A percentile compares a stretch with the other conserved stretches of the same genome.
phyloP scores from a whole-genome alignment of 2,888 invertebrate genomes.

The Melanostoma scalare region DNA sequence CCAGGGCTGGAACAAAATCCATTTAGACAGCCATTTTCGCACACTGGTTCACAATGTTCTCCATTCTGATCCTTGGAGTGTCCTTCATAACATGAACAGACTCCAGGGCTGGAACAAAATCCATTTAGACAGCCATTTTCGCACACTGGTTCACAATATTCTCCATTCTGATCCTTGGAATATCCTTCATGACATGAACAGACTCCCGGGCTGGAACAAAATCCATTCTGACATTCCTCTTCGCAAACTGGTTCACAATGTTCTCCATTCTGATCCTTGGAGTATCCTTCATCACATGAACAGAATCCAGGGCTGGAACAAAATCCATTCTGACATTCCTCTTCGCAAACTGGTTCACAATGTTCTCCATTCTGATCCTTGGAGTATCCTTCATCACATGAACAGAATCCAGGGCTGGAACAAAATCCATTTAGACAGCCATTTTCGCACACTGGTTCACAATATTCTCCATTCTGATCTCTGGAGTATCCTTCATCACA shows the following conservation, averaged over 20 bases:
- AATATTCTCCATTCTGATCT: constrained; percentile 22
- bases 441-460: constrained; percentile 78
- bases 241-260: constrained; percentile 63
- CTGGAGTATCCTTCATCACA: constrained; percentile 73
- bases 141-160: constrained; percentile 70
- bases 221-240: constrained; percentile 75
- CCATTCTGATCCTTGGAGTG: constrained; percentile 4
- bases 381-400: constrained; percentile 86
- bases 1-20: constrained; percentile 12
- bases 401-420: constrained; percentile 86
- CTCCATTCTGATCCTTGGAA: background rate
- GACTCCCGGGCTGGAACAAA: constrained; percentile 78
- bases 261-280: background rate
- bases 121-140: constrained; percentile 71
- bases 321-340: constrained; percentile 7
- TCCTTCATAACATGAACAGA: constrained; percentile 67
- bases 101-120: constrained; percentile 50
- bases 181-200: constrained; percentile 81
- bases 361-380: background rate
- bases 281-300: constrained; percentile 80
- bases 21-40: constrained; percentile 18
- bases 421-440: constrained; percentile 88
- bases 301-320: constrained; percentile 82
- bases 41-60: constrained; percentile 20
- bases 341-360: constrained; percentile 28